Percentiles rank a stretch among this genome's conserved stretches.
Evolutionary conservation across 2,888 invertebrate genomes (phyloP).

Genomic region (Acleris holmiana): DNA sequence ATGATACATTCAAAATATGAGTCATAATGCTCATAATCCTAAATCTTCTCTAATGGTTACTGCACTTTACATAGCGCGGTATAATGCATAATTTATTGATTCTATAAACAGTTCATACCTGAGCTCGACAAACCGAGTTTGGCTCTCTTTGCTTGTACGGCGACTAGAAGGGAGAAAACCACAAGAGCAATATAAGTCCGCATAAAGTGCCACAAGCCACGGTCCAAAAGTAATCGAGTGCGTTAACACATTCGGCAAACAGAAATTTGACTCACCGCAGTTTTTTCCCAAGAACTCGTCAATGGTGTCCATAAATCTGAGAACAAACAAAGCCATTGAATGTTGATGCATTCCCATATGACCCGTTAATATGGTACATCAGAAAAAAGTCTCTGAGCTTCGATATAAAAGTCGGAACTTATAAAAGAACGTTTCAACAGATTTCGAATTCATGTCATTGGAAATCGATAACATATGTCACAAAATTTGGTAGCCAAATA

Average conservation of each 20-base stretch:
- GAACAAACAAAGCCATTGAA: conserved; percentile 62
- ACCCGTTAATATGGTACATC: conserved; percentile 3
- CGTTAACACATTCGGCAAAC: conserved; percentile 60
- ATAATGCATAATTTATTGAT: conserved; percentile 21
- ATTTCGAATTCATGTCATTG: conserved; percentile 35
- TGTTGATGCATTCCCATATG: conserved; percentile 26
- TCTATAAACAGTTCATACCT: conserved; percentile 44
- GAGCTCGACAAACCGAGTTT: conserved; percentile 52
- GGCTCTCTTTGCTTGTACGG: conserved; percentile 55
- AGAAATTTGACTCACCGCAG: conserved; percentile 68
- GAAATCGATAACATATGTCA: conserved; percentile 42
- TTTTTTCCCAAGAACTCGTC: conserved; percentile 70
- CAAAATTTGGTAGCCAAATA: conserved; percentile 66
- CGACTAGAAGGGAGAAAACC: conserved; percentile 63
- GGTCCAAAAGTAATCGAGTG: conserved; percentile 58
- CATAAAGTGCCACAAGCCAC: conserved; percentile 53
- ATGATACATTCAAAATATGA: conserved; percentile 2
- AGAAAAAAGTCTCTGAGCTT: neutral
- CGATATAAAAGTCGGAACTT: neutral
- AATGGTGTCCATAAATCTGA: conserved; percentile 73
- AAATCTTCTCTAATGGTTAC: conserved; percentile 14
- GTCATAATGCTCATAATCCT: conserved; percentile 18
- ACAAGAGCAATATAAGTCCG: conserved; percentile 56
- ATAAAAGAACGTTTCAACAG: conserved; percentile 5
- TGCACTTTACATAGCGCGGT: conserved; percentile 18